A percentile compares a stretch with the other conserved stretches of the same genome.
phyloP scores from a whole-genome alignment of 2,888 invertebrate species.

The Sminthurinus aureus region DNA sequence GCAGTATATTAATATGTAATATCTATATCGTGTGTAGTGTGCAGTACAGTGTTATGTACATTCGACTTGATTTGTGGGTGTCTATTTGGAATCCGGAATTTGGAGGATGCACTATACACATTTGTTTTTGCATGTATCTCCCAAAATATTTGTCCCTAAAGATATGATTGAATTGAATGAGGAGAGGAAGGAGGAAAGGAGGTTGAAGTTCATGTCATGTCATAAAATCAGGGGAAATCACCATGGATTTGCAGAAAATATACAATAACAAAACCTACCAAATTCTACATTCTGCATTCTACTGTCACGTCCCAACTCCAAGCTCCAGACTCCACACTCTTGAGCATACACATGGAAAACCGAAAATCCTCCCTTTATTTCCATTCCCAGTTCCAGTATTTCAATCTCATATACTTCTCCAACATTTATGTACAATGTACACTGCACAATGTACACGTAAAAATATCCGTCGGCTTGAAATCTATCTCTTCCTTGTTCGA shows the following conservation, averaged over 20 bases:
- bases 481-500: constrained; percentile 4
- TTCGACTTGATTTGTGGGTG: not conserved
- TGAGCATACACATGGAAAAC: not conserved
- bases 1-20: too few relatives aligned
- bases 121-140: not conserved
- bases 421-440: not conserved
- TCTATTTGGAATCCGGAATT: too few relatives aligned
- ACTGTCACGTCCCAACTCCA: too few relatives aligned
- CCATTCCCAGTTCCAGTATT: not conserved
- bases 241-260: constrained; percentile 2
- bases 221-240: constrained; percentile 31
- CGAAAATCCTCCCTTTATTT: not conserved
- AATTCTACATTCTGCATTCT: too few relatives aligned
- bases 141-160: not conserved
- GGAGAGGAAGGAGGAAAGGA: not conserved
- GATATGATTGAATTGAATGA: constrained; percentile 20
- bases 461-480: not conserved
- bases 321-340: not conserved
- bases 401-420: not conserved
- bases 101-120: too few relatives aligned
- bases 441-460: not conserved
- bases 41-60: too few relatives aligned
- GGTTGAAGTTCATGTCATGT: constrained; percentile 27
- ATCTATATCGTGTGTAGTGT: too few relatives aligned
- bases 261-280: not conserved